These are phyloP conservation scores for Eilema caniola DNA, from an alignment of 2,888 invertebrate genomes.

Conservation along the genomic window DNA sequence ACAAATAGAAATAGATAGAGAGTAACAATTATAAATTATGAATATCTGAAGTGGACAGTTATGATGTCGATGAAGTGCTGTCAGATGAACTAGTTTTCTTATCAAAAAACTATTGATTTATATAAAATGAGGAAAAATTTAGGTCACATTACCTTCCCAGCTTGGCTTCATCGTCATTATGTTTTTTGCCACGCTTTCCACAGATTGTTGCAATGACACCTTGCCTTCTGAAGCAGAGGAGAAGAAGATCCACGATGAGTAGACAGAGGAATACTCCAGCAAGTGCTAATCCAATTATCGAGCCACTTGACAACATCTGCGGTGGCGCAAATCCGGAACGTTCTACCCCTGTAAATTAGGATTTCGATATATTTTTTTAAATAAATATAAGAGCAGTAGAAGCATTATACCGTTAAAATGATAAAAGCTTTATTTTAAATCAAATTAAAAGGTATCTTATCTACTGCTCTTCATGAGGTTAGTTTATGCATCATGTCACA, in stretches of 20 bases:
- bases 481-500: conserved; percentile 81
- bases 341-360: conserved; percentile 75
- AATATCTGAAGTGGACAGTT: conserved; percentile 50
- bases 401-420: conserved; percentile 49
- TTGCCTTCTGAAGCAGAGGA: conserved; percentile 90
- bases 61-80: conserved; percentile 74
- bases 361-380: conserved; percentile 42
- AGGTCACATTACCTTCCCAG: conserved; percentile 90
- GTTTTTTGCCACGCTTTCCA: conserved; percentile 89
- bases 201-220: conserved; percentile 91
- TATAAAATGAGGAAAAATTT: background rate
- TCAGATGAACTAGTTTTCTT: conserved; percentile 50
- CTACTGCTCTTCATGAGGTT: conserved; percentile 77
- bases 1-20: conserved; percentile 49
- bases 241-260: conserved; percentile 94
- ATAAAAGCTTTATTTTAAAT: conserved; percentile 36
- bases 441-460: conserved; percentile 51
- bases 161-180: conserved; percentile 93
- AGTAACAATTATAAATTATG: conserved; percentile 53
- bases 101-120: conserved; percentile 34
- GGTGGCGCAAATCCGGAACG: conserved; percentile 81
- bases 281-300: conserved; percentile 95
- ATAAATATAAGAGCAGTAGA: conserved; percentile 71
- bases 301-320: conserved; percentile 89
- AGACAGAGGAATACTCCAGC: conserved; percentile 93